Evolutionary conservation across 2,888 invertebrate genomes (phyloP).

Genomic region (Leucophenga maculata): DNA sequence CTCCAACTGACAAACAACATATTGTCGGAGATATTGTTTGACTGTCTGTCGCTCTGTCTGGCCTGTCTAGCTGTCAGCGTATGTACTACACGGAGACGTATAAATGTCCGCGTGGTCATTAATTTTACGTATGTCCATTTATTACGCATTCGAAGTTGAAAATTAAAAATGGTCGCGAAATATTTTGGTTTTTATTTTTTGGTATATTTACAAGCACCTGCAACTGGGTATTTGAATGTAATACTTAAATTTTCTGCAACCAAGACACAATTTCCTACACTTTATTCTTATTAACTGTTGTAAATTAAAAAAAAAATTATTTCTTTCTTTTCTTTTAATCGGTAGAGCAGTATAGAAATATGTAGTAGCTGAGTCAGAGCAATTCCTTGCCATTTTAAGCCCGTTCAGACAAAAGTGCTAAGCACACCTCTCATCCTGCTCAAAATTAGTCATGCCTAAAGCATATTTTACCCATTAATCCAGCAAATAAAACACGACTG

Average conservation of each 20-base stretch:
- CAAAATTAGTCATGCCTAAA: slow-evolving; percentile 14
- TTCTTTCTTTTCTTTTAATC: too few species aligned
- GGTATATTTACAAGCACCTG: too few species aligned
- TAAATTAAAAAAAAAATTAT: too few species aligned
- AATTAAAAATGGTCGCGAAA: slow-evolving; percentile 55
- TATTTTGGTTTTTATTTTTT: slow-evolving; percentile 27
- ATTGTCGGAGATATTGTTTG: slow-evolving; percentile 1
- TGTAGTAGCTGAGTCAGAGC: too few species aligned
- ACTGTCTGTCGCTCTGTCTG: slow-evolving; percentile 7
- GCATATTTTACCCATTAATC: slow-evolving; percentile 13
- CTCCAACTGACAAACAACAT: too few species aligned
- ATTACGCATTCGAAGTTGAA: slow-evolving; percentile 49
- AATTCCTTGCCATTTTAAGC: too few species aligned
- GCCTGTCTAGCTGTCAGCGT: slow-evolving; percentile 39
- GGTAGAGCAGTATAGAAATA: too few species aligned
- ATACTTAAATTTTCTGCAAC: too few species aligned
- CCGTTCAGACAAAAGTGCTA: too few species aligned
- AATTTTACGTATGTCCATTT: slow-evolving; percentile 63
- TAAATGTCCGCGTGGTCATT: slow-evolving; percentile 47
- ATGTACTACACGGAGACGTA: slow-evolving; percentile 34
- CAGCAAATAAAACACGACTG: background rate
- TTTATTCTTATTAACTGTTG: too few species aligned
- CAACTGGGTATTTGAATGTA: too few species aligned
- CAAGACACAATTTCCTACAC: too few species aligned
- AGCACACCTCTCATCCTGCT: background rate